Evolutionary conservation across 2,797 vertebrate genomes (phyloP).

Genomic region (Enteromius treurensis): DNA sequence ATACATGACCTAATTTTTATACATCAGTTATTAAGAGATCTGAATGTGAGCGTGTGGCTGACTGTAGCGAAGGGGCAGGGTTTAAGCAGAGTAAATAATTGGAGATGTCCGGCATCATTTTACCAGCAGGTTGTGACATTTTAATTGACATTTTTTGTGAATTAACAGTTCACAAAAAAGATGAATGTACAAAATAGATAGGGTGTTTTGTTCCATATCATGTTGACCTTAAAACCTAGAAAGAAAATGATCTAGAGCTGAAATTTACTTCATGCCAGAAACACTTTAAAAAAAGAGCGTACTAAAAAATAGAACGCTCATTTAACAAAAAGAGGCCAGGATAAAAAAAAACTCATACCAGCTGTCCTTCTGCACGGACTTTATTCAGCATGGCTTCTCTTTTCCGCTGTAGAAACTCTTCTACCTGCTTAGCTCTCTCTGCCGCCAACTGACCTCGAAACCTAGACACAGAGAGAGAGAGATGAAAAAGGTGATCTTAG

Average conservation of each 20-base stretch:
- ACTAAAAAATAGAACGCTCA: background rate
- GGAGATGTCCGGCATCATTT: background rate
- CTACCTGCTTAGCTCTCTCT: constrained; percentile 88
- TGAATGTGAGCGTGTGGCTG: background rate
- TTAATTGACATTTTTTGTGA: background rate
- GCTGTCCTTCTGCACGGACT: constrained; percentile 94
- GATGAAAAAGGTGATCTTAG: background rate
- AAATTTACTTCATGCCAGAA: background rate
- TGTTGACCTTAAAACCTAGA: too few relatives aligned
- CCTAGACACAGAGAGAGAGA: constrained; percentile 71
- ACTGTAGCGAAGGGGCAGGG: background rate
- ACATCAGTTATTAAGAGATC: background rate
- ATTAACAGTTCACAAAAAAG: background rate
- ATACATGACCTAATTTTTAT: background rate
- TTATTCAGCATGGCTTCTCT: constrained; percentile 95
- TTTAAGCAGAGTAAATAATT: background rate
- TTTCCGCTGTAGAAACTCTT: constrained; percentile 95
- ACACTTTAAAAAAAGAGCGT: background rate
- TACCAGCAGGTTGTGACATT: background rate
- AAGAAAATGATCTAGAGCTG: background rate
- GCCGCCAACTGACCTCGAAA: constrained; percentile 78
- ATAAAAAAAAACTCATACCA: constrained; percentile 81
- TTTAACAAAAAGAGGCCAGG: constrained; percentile 4
- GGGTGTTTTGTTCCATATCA: background rate
- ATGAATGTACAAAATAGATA: background rate